These are phyloP conservation scores for Paragorgia papillata DNA, from an alignment of 92 coral and sea anemone species.

Conservation along the genomic window DNA sequence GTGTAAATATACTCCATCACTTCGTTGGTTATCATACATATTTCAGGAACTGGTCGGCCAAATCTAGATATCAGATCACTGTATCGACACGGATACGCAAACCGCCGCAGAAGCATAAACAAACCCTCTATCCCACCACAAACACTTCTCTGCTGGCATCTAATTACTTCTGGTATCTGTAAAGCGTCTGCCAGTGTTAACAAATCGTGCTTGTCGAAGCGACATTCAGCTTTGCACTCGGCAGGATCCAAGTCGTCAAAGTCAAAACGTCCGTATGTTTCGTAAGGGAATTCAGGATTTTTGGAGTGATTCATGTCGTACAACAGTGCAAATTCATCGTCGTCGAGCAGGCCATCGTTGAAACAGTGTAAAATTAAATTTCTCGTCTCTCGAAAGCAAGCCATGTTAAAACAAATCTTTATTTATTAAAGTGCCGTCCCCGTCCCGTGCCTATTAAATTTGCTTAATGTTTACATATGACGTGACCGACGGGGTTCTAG, in stretches of 20 bases:
- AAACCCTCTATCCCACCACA: slow-evolving; percentile 38
- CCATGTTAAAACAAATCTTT: slow-evolving; percentile 13
- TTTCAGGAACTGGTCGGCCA: slow-evolving; percentile 41
- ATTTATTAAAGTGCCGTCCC: not conserved
- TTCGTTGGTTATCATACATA: slow-evolving; percentile 22
- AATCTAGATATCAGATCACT: slow-evolving; percentile 37
- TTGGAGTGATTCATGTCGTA: slow-evolving; percentile 29
- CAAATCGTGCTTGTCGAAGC: slow-evolving; percentile 39
- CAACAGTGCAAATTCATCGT: slow-evolving; percentile 23
- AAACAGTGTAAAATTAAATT: slow-evolving; percentile 6
- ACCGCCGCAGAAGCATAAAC: slow-evolving; percentile 25
- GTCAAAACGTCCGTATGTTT: slow-evolving; percentile 33
- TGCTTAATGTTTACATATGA: slow-evolving; percentile 17
- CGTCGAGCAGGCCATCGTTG: slow-evolving; percentile 29
- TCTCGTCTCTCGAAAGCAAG: slow-evolving; percentile 25
- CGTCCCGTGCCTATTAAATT: slow-evolving; percentile 1
- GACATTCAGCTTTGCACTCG: slow-evolving; percentile 52
- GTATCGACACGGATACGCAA: slow-evolving; percentile 39
- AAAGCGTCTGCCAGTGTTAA: slow-evolving; percentile 22
- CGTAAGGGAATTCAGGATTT: slow-evolving; percentile 36
- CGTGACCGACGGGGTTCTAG: slow-evolving; percentile 20
- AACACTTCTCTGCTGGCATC: slow-evolving; percentile 38
- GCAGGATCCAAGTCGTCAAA: slow-evolving; percentile 36
- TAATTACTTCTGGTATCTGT: slow-evolving; percentile 22
- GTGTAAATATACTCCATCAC: slow-evolving; percentile 38